A percentile compares a stretch with the other conserved stretches of the same genome.
Evolutionary conservation across 1,140 invertebrate genomes (phyloP).

Genomic region (Dryas iulia): DNA sequence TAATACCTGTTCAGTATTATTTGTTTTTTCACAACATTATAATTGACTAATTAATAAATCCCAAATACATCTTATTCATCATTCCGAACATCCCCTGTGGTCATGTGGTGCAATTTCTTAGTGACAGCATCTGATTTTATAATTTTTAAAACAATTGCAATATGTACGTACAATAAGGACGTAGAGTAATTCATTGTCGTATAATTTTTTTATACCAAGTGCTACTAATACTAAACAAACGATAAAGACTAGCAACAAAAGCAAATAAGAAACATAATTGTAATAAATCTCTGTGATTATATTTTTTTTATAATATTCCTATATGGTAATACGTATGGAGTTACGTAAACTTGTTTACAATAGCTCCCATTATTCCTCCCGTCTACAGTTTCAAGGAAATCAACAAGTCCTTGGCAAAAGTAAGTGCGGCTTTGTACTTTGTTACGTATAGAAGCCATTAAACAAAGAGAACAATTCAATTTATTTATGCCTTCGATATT

Average conservation of each 20-base stretch:
- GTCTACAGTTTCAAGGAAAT: conserved; percentile 11
- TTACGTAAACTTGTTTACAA: conserved; percentile 14
- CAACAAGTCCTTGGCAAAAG: conserved; percentile 13
- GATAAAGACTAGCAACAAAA: neutral
- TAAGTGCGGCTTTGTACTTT: conserved; percentile 13
- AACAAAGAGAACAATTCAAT: conserved; percentile 17
- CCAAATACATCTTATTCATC: no score
- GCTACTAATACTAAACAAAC: neutral
- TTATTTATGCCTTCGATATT: conserved; percentile 5
- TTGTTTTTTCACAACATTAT: no score
- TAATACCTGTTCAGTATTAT: no score
- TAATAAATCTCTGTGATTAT: neutral
- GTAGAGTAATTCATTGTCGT: no score
- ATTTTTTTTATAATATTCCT: neutral
- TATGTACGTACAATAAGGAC: no score
- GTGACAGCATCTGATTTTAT: no score
- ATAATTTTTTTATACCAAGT: no score
- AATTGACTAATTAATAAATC: no score
- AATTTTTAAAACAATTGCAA: no score
- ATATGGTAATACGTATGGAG: neutral
- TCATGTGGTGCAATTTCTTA: no score
- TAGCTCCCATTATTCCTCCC: neutral
- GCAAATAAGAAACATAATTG: neutral
- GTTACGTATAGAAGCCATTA: conserved; percentile 17
- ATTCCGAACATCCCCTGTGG: no score